These are phyloP conservation scores for Tricholauxania praeusta DNA, from an alignment of 2,888 invertebrate species.

Conservation along the genomic window DNA sequence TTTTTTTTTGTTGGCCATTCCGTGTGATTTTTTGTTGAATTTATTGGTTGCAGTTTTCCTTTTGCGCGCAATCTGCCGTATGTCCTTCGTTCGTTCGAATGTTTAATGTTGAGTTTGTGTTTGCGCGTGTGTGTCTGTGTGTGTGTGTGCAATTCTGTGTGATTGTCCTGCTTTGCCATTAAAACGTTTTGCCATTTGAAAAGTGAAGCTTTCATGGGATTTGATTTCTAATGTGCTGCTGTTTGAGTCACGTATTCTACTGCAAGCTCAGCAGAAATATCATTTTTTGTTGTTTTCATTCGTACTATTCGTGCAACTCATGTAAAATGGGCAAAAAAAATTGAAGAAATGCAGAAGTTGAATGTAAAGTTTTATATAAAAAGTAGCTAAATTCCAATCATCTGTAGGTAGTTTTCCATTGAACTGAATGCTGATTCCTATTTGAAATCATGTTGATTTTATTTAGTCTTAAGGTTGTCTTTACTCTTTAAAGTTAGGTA, in stretches of 20 bases:
- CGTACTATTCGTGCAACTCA: too few species aligned
- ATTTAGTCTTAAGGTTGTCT: too few species aligned
- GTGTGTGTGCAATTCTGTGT: slow-evolving; percentile 1
- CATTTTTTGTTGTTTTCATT: too few species aligned
- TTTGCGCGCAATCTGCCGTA: background rate
- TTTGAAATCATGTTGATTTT: too few species aligned
- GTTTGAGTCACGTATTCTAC: slow-evolving; percentile 18
- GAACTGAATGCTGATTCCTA: too few species aligned
- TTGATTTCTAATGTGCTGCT: slow-evolving; percentile 57
- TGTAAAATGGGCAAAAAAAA: too few species aligned
- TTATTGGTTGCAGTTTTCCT: slow-evolving; percentile 19
- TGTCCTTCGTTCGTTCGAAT: background rate
- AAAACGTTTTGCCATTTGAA: slow-evolving; percentile 26
- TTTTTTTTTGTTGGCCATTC: slow-evolving; percentile 19
- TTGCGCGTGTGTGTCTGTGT: background rate
- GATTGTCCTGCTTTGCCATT: slow-evolving; percentile 21
- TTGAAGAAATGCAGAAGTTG: too few species aligned
- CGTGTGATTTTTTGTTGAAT: slow-evolving; percentile 21
- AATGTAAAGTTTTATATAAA: too few species aligned
- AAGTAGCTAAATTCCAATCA: too few species aligned
- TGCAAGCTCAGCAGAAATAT: slow-evolving; percentile 22
- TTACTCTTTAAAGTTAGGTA: too few species aligned
- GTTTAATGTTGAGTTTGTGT: background rate
- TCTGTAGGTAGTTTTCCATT: too few species aligned
- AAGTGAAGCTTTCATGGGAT: slow-evolving; percentile 58